Evolutionary conservation across 2,113 vertebrate genomes (phyloP).

Genomic region (Nothoprocta pentlandii): DNA sequence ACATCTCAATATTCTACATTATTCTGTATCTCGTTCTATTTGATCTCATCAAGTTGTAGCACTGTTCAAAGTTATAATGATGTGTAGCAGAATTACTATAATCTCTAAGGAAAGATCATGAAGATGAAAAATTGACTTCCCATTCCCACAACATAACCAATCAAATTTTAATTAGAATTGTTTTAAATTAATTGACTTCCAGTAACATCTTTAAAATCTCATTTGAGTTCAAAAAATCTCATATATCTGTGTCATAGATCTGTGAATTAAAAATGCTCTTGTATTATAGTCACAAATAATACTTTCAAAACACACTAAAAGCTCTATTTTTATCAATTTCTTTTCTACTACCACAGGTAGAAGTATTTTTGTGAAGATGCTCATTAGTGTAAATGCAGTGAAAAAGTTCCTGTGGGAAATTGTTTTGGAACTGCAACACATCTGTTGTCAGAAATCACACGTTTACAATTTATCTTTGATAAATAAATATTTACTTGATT

Average conservation of each 20-base stretch:
- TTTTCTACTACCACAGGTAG: background rate
- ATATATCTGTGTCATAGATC: background rate
- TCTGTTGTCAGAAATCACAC: slow-evolving; percentile 7
- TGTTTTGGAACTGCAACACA: background rate
- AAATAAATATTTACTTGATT: slow-evolving; percentile 58
- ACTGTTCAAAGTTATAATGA: background rate
- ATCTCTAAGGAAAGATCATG: slow-evolving; percentile 9
- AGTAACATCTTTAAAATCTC: slow-evolving; percentile 15
- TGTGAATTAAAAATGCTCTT: background rate
- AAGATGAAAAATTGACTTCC: slow-evolving; percentile 40
- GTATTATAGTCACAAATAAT: background rate
- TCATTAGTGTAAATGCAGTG: background rate
- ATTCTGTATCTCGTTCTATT: background rate
- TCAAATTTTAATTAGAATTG: slow-evolving; percentile 50
- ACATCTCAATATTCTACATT: background rate
- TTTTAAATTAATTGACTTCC: slow-evolving; percentile 44
- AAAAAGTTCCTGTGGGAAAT: slow-evolving; percentile 1
- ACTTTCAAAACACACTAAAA: background rate
- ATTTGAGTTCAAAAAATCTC: background rate
- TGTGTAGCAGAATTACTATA: background rate
- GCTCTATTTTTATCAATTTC: background rate
- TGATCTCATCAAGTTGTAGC: background rate
- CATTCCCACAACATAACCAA: background rate
- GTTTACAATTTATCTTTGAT: slow-evolving; percentile 43
- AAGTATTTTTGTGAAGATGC: background rate